A percentile compares a stretch with the other conserved stretches of the same genome.
Evolutionary conservation across 2,113 vertebrate species (phyloP).

Genomic region (human): DNA sequence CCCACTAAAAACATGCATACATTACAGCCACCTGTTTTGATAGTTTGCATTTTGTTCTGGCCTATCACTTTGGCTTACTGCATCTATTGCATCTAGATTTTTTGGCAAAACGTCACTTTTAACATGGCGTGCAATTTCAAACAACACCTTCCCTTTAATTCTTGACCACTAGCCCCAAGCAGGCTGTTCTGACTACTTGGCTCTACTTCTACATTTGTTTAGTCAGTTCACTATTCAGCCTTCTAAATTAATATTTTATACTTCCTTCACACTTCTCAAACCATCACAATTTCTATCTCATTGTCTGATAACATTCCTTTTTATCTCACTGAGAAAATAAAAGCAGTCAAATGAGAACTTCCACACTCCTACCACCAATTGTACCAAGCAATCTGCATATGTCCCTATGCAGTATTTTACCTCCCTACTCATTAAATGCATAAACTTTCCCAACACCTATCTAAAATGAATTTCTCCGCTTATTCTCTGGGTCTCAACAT

Average conservation of each 20-base stretch:
- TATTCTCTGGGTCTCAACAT: not conserved
- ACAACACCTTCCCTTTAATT: not conserved
- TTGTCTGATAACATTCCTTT: not conserved
- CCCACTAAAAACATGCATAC: rapidly evolving
- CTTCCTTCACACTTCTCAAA: not conserved
- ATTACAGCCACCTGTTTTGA: not conserved
- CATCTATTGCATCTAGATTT: not conserved
- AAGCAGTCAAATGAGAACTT: not conserved
- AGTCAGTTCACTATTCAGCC: not conserved
- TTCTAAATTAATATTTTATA: not conserved
- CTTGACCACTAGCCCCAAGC: not conserved
- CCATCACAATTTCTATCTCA: not conserved
- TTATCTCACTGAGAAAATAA: not conserved
- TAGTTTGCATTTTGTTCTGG: not conserved
- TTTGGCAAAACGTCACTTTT: not conserved
- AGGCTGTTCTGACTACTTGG: not conserved
- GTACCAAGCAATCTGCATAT: not conserved
- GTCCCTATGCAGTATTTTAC: not conserved
- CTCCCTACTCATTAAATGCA: not conserved
- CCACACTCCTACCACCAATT: not conserved
- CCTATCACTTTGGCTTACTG: not conserved
- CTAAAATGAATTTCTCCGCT: not conserved
- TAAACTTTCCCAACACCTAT: too few species aligned
- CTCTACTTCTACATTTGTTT: not conserved
- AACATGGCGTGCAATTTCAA: not conserved